Percentiles rank a stretch among this genome's conserved stretches.
Conservation (phyloP, 1,140 invertebrate genomes). For the Macrocentrus cingulum region DNA sequence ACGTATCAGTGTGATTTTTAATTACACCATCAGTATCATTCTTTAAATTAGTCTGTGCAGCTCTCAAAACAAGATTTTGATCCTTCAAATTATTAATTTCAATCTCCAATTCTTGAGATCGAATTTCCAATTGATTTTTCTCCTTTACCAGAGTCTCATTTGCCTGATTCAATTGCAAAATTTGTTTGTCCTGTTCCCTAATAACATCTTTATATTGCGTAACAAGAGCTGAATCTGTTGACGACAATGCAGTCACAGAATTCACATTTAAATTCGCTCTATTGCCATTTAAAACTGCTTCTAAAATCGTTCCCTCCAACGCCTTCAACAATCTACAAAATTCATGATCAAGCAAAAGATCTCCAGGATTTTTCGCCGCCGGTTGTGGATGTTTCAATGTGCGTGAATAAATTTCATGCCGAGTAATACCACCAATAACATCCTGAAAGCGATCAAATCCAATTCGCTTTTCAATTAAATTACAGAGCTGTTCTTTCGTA, state of each 20-base stretch:
- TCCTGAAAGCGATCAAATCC: constrained; percentile 88
- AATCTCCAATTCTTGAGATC: constrained; percentile 71
- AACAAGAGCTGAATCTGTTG: constrained; percentile 65
- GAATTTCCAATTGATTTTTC: constrained; percentile 62
- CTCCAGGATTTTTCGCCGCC: constrained; percentile 70
- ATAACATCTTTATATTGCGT: constrained; percentile 88
- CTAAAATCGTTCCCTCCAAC: constrained; percentile 66
- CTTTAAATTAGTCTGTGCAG: constrained; percentile 53
- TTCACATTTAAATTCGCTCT: constrained; percentile 45
- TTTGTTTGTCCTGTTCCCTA: constrained; percentile 78
- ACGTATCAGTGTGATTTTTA: constrained; percentile 30
- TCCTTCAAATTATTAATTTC: constrained; percentile 79
- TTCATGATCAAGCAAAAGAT: constrained; percentile 92
- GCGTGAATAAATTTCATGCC: constrained; percentile 87
- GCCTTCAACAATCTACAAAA: constrained; percentile 89
- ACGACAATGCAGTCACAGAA: constrained; percentile 39
- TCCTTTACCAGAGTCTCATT: constrained; percentile 59
- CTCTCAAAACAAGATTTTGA: constrained; percentile 85
- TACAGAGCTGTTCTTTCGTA: constrained; percentile 77
- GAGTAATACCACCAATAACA: constrained; percentile 82
- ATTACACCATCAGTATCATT: constrained; percentile 30
- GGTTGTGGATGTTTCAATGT: constrained; percentile 93
- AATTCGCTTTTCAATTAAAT: constrained; percentile 88
- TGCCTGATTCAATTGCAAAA: constrained; percentile 66
- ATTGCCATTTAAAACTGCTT: constrained; percentile 60